Conservation (phyloP, 1,140 invertebrate genomes). For the Cotesia glomerata region DNA sequence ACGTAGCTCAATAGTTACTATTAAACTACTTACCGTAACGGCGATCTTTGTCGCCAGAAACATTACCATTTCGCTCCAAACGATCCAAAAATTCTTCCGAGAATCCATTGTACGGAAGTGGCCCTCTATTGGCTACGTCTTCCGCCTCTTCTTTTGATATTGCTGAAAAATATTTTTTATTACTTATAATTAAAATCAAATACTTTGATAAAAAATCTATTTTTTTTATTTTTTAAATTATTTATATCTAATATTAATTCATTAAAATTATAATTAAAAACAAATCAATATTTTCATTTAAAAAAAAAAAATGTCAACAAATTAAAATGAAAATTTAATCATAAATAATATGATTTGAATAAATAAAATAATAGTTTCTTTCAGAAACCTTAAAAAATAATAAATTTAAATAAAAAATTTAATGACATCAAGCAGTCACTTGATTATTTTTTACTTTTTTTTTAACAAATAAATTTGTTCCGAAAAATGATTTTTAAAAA, state of each 20-base stretch:
- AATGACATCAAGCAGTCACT: too few species aligned
- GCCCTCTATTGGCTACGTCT: conserved; percentile 68
- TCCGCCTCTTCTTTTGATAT: conserved; percentile 80
- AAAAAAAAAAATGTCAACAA: too few species aligned
- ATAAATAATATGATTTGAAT: background rate
- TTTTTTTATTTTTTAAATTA: too few species aligned
- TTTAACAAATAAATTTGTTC: too few species aligned
- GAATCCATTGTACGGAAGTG: conserved; percentile 86
- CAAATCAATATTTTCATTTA: too few species aligned
- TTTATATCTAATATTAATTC: too few species aligned
- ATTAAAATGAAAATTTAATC: background rate
- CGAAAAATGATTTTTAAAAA: too few species aligned
- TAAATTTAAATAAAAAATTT: background rate
- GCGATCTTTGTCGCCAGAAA: conserved; percentile 68
- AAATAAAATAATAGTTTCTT: background rate
- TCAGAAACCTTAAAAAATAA: too few species aligned
- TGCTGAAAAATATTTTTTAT: conserved; percentile 59
- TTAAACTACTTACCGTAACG: conserved; percentile 50
- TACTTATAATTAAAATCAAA: background rate
- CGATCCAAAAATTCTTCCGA: conserved; percentile 89
- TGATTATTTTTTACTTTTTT: too few species aligned
- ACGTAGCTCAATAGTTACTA: background rate
- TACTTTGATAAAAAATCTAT: too few species aligned
- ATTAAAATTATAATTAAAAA: too few species aligned
- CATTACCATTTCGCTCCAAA: conserved; percentile 87